Evolutionary conservation across 2,113 vertebrate species (phyloP), one percentile per base, ranked within the genome.

Genomic region (Aspidoscelis tigris): DNA sequence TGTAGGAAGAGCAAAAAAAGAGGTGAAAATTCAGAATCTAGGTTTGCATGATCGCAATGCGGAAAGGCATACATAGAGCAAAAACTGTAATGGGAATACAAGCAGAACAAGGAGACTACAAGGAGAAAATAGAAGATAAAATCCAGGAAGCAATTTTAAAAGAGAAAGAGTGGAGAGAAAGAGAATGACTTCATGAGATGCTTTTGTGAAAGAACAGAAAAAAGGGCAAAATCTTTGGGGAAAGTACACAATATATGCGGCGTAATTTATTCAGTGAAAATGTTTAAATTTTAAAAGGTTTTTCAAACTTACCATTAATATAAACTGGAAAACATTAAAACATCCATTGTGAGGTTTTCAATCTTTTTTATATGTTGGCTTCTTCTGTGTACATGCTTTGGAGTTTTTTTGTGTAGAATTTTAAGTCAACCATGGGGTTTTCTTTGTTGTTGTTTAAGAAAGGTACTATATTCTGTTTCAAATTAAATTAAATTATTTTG

Each of bases 291-390:
- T 53, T 66, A 61, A 64, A n/a, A 76, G 21, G 12, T 68, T 24
- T 20, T 16, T 69, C 26, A n/a, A 58, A 58, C 33, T 8, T 77
- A 58, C 82, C 78, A 74, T 83, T 77, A 12, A 81, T 82, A 88
- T 61, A 78, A 70, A 61, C 7, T 89, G 81, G 33, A 12, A 58
- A 76, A 70, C 20, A 55, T 70, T 18, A 88, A 90, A 58, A 44
- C 74, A 73, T 86, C 82, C 89, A 86, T 88, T 89, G 92, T 86
- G n/a, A 58, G 20, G 4, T 61, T 85, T 75, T 10, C 78, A 90
- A 90, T 89, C 87, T 87, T 65, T 76, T 87, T 85, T 76, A 3
- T 82, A 84, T 66, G 84, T 26, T 88, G 3, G 80, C 81, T 86
- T 77, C 78, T 85, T 87, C 88, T 88, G 87, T 89, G 78, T 76